Evolutionary conservation across 1,140 invertebrate genomes (phyloP).

Genomic region (Pemphigus obesinymphae): DNA sequence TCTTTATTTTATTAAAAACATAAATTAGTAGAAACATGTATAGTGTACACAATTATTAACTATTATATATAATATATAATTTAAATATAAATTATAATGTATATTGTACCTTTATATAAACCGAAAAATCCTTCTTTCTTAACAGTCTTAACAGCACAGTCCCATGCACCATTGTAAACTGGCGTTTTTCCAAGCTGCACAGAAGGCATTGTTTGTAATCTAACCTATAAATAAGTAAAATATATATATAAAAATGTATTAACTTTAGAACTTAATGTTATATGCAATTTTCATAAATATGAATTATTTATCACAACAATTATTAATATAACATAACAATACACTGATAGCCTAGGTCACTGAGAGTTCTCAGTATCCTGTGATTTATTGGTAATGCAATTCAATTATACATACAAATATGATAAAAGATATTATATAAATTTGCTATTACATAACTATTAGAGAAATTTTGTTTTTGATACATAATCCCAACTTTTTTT

Average conservation of each 20-base stretch:
- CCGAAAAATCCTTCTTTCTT: conserved; percentile 78
- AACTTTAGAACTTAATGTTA: neutral
- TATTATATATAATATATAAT: too few species aligned
- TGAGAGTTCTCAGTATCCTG: too few species aligned
- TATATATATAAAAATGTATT: neutral
- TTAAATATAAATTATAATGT: too few species aligned
- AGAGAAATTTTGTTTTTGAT: too few species aligned
- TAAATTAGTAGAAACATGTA: too few species aligned
- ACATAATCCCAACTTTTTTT: too few species aligned
- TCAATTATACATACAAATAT: too few species aligned
- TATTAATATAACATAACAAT: too few species aligned
- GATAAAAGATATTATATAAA: neutral
- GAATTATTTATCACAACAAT: too few species aligned
- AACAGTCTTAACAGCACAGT: conserved; percentile 91
- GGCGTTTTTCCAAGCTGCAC: conserved; percentile 59
- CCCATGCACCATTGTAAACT: conserved; percentile 82
- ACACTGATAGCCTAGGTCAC: neutral
- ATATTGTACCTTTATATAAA: conserved; percentile 79
- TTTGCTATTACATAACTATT: too few species aligned
- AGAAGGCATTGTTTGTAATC: conserved; percentile 86
- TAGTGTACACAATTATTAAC: too few species aligned
- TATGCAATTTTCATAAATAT: neutral
- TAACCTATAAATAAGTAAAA: conserved; percentile 57
- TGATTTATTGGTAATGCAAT: too few species aligned
- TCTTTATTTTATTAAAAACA: neutral